Conservation (phyloP, 2,797 vertebrate genomes). For the Picus viridis region DNA sequence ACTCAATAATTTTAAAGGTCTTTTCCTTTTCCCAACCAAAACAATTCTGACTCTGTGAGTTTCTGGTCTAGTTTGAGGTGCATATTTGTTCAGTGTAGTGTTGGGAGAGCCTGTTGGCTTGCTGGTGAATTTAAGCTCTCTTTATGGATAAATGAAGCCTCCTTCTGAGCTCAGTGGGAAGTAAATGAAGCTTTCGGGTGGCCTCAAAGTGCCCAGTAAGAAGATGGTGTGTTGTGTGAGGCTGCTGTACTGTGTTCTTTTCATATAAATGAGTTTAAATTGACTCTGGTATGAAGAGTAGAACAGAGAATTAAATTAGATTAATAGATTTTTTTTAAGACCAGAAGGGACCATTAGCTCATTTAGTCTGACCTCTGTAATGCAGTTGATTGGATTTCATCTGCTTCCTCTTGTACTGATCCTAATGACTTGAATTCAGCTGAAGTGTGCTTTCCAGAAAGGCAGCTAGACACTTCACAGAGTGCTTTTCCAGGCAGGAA, state of each 20-base stretch:
- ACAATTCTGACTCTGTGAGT: too few species aligned
- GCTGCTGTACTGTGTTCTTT: constrained; percentile 20
- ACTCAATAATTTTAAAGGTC: too few species aligned
- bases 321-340: constrained; percentile 72
- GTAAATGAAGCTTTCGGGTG: neutral
- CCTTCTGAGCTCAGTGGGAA: neutral
- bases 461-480: neutral
- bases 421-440: constrained; percentile 50
- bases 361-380: constrained; percentile 68
- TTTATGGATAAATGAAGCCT: neutral
- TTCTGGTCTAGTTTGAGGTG: neutral
- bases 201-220: constrained; percentile 9
- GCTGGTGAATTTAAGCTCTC: neutral
- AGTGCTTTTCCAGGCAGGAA: neutral
- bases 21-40: too few species aligned
- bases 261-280: constrained; percentile 64
- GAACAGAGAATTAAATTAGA: constrained; percentile 68
- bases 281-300: constrained; percentile 61
- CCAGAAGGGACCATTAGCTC: constrained; percentile 67
- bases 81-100: neutral
- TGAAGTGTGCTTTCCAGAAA: constrained; percentile 35
- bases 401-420: constrained; percentile 7
- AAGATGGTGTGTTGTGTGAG: neutral
- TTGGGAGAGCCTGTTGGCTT: neutral
- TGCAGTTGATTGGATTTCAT: constrained; percentile 64